phyloP scores from a whole-genome alignment of 2,113 vertebrate species.

The Urocynchramus pylzowi region DNA sequence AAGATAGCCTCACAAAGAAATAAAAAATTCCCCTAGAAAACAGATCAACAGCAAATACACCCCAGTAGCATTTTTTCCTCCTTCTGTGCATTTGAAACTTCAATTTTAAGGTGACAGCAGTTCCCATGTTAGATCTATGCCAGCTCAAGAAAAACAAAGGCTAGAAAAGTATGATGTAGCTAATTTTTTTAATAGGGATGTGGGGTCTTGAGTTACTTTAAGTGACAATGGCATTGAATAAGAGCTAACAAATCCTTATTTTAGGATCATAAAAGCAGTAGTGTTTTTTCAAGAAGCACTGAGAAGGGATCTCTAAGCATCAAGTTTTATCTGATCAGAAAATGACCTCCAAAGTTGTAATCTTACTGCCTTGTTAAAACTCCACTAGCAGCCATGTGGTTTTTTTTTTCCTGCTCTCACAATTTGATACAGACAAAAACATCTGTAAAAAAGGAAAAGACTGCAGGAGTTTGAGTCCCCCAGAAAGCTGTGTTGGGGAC shows the following conservation, averaged over 20 bases:
- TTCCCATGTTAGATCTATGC: background rate
- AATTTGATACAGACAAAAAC: background rate
- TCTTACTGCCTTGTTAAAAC: background rate
- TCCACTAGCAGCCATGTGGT: background rate
- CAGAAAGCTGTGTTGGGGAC: accelerated
- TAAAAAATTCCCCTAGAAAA: background rate
- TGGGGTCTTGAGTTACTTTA: background rate
- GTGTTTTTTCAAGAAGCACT: background rate
- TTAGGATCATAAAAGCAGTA: background rate
- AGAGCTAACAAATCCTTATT: background rate
- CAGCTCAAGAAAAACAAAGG: background rate
- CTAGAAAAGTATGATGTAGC: background rate
- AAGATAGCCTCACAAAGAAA: background rate
- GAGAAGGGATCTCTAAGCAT: background rate
- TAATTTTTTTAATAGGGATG: background rate
- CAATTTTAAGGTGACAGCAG: background rate
- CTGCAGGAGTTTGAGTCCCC: accelerated
- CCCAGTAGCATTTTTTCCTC: accelerated
- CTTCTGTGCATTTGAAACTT: background rate
- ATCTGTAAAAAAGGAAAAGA: background rate
- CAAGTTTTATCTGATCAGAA: background rate
- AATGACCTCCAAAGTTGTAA: background rate
- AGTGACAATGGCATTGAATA: background rate
- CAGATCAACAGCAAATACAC: background rate
- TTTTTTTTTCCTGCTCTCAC: accelerated